A percentile compares a stretch with the other conserved stretches of the same genome.
Conservation (phyloP, 1,140 invertebrate species). For the Brachionus angularis region DNA sequence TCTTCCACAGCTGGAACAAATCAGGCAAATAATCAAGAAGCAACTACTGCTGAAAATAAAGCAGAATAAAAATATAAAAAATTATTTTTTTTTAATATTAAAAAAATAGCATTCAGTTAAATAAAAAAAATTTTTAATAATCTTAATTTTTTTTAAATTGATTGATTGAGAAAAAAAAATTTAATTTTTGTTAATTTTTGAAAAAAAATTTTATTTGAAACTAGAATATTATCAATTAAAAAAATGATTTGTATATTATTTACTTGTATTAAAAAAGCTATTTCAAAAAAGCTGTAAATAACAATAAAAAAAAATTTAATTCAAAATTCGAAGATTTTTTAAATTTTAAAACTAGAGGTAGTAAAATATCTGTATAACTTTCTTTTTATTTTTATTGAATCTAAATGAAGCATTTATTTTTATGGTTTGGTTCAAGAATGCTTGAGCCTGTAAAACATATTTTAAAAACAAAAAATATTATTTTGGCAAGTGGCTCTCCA, state of each 20-base stretch:
- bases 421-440: neutral
- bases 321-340: no score
- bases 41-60: neutral
- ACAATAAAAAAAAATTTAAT: no score
- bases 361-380: no score
- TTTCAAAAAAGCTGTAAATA: no score
- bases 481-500: slow-evolving; percentile 36
- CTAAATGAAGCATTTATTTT: neutral
- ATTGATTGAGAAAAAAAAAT: no score
- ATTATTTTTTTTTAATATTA: neutral
- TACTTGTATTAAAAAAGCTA: no score
- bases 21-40: slow-evolving; percentile 27
- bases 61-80: slow-evolving; percentile 2
- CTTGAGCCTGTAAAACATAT: slow-evolving; percentile 20
- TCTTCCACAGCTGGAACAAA: slow-evolving; percentile 3
- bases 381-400: slow-evolving; percentile 5
- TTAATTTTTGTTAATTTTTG: no score
- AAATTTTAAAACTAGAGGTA: no score
- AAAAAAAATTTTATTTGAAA: no score
- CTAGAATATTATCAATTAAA: no score
- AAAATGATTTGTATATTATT: no score
- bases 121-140: slow-evolving; percentile 32
- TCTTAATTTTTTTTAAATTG: neutral
- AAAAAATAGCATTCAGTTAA: no score
- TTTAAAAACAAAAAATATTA: slow-evolving; percentile 18